A percentile compares a stretch with the other conserved stretches of the same genome.
phyloP scores from a whole-genome alignment of 2,888 invertebrate genomes.

The Caenorhabditis parvicauda region DNA sequence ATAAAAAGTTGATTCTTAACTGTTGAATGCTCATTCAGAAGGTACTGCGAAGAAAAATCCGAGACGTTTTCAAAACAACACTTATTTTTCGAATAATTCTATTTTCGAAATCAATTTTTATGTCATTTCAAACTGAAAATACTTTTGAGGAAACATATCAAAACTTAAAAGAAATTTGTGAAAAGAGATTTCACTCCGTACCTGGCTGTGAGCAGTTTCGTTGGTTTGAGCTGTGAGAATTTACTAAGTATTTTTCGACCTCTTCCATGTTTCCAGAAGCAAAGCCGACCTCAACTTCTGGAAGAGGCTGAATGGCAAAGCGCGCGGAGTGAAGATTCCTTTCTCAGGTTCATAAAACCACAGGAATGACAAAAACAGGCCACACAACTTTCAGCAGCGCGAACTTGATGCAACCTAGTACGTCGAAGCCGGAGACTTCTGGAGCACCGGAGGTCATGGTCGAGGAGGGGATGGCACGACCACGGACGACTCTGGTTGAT shows the following conservation, averaged over 20 bases:
- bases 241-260: neutral
- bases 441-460: neutral
- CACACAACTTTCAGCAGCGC: neutral
- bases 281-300: slow-evolving; percentile 15
- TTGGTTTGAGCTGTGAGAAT: neutral
- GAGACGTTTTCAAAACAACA: too few relatives aligned
- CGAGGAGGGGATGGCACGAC: too few relatives aligned
- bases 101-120: too few relatives aligned
- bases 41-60: too few relatives aligned
- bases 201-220: neutral
- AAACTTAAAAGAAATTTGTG: slow-evolving; percentile 2
- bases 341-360: neutral
- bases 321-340: slow-evolving; percentile 23
- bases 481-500: neutral
- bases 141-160: too few relatives aligned
- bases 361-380: neutral
- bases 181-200: neutral
- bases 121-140: too few relatives aligned
- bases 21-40: too few relatives aligned
- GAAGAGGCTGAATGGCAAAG: slow-evolving; percentile 11
- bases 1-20: too few relatives aligned
- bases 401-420: neutral
- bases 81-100: too few relatives aligned
- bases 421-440: slow-evolving; percentile 3
- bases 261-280: slow-evolving; percentile 14